These are phyloP conservation scores for Paradisaea rubra DNA, from an alignment of 2,113 vertebrate genomes.

Conservation along the genomic window DNA sequence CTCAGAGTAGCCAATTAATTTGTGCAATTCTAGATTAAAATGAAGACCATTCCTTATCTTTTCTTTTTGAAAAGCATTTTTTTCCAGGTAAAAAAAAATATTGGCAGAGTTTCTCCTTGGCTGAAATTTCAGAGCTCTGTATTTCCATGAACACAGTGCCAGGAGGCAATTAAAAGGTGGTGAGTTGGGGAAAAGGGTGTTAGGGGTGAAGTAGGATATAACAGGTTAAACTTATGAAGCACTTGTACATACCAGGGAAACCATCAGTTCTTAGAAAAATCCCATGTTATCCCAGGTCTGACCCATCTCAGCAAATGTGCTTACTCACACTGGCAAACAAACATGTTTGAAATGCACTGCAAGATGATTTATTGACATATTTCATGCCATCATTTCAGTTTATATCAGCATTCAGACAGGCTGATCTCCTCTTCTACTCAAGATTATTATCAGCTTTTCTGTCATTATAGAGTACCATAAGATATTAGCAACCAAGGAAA, in stretches of 20 bases:
- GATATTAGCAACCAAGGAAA: background rate
- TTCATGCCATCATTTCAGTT: slow-evolving; percentile 21
- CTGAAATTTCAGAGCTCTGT: slow-evolving; percentile 17
- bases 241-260: slow-evolving; percentile 6
- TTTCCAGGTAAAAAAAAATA: slow-evolving; percentile 27
- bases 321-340: background rate
- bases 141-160: background rate
- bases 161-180: background rate
- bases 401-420: background rate
- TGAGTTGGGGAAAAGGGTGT: background rate
- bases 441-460: slow-evolving; percentile 32
- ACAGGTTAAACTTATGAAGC: slow-evolving; percentile 16
- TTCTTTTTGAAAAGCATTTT: background rate
- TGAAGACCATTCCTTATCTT: background rate
- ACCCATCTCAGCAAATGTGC: slow-evolving; percentile 1
- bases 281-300: background rate
- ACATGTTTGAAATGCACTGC: background rate
- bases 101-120: background rate
- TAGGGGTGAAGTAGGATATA: background rate
- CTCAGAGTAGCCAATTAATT: slow-evolving; percentile 9
- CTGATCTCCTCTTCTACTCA: background rate
- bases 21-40: slow-evolving; percentile 23
- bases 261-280: slow-evolving; percentile 45
- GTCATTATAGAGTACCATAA: background rate
- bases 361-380: slow-evolving; percentile 32